phyloP scores from a whole-genome alignment of 2,888 invertebrate genomes.

The Standfussiana lucernea region DNA sequence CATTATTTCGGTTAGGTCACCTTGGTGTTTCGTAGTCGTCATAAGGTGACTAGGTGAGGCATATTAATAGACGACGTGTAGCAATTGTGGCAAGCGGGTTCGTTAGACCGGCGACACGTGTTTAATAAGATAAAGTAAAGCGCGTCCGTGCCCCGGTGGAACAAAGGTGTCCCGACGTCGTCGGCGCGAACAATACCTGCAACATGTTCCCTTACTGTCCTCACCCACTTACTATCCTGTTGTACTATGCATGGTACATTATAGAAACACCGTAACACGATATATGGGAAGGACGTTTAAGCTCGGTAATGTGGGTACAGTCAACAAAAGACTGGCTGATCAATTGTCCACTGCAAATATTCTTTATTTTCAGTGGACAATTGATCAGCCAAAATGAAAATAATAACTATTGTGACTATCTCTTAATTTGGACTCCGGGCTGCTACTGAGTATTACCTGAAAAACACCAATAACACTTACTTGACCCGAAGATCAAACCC shows the following conservation, averaged over 20 bases:
- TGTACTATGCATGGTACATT: slow-evolving; percentile 65
- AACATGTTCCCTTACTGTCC: slow-evolving; percentile 73
- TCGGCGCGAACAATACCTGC: slow-evolving; percentile 79
- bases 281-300: not conserved
- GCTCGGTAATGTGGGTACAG: not conserved
- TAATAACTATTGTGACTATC: not conserved
- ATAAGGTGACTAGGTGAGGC: slow-evolving; percentile 73
- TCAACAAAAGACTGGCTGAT: slow-evolving; percentile 1
- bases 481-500: not conserved
- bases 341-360: too few relatives aligned
- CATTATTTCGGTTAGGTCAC: slow-evolving; percentile 65
- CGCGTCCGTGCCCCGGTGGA: slow-evolving; percentile 77
- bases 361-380: not conserved
- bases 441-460: not conserved
- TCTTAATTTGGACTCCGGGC: not conserved
- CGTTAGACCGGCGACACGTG: slow-evolving; percentile 82
- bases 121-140: slow-evolving; percentile 86
- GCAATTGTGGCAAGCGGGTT: slow-evolving; percentile 83
- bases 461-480: not conserved
- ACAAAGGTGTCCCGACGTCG: slow-evolving; percentile 86
- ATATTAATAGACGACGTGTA: slow-evolving; percentile 82
- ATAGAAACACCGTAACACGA: slow-evolving; percentile 35
- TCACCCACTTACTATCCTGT: slow-evolving; percentile 74
- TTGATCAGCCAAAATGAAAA: not conserved
- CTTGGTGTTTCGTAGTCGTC: slow-evolving; percentile 69